Evolutionary conservation across 2,797 vertebrate genomes (phyloP), one percentile per base, ranked within the genome.

Genomic region (Apogon hyalosoma): DNA sequence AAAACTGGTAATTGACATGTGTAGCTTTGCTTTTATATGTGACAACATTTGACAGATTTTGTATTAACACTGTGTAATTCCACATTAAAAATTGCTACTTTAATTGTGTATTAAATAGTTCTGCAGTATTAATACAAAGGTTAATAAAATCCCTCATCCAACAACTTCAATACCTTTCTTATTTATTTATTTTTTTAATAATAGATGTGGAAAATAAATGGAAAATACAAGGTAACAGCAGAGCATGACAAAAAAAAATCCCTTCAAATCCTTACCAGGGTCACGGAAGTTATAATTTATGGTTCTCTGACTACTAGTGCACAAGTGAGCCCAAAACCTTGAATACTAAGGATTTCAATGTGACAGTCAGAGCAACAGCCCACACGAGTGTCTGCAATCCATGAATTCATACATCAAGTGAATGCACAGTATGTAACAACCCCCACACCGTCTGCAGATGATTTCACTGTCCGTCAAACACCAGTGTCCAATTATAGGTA

Each of bases 291-390:
- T 8, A 18, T 31, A 14, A 33, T 40, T 65, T 11, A 52, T 53
- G 36, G 1, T 2, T 53, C 31, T 51, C 46, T 33, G 24, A 48
- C 21, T 9, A 15, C 54, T 51, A 45, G 16, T 40, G 54, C 11
- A 15, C 50, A 55, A 40, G 16, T 40, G 54, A 3, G 40, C 39
- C 38, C 36, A 33, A 53, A 63, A 51, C 58, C 38, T 61, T 61
- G 8, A 59, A 55, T 24, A 28, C 15, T 8, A 56, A 5, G 31
- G 3, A 16, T 55, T 58, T 28, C 12, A 4, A 39, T 40, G 18
- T 10, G 41, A 39, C 21, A 9, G 8, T 49, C 28, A 33, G 1
- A 45, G 41, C 16, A 14, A n/a, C 11, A n/a, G 11, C 4, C 13
- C 9, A 24, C 62, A 24, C 38, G 46, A n/a, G 13, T 41, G 16